Base-by-base conservation (phyloP, 2,888 invertebrate species). In the Hipparchia semele region DNA sequence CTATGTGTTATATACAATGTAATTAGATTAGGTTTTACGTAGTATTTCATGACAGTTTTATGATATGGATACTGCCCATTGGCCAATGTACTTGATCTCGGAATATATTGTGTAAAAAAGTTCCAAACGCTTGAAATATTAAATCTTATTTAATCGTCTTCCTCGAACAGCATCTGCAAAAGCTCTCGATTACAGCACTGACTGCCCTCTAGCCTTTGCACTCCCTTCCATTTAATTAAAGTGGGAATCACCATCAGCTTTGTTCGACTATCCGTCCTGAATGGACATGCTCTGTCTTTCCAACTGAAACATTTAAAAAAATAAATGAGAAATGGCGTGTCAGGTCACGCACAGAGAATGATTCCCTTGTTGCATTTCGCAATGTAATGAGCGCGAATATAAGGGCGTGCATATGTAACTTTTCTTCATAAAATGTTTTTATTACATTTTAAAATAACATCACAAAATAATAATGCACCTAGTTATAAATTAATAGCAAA, bases 201-300 rank as follows among this genome's bases (percentile, higher is more conserved):
- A 68, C 95, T 96, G 51, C 98, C 98, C 85, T 97, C 96, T 51
- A 98, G 90, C 75, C 96, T 95, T 84, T 97, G 96, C 0, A 96
- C 96, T 6, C 96, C 95, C 72, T 96, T 96, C 97, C 97, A 98
- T 81, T 95, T 95, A 59, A 97, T 87, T 13, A 99, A 86, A 0
- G 98, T 98, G 1, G 99, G 98, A 61, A 99, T 95, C 68, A 97
- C 96, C 85, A 96, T 96, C 70, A 99, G 89, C 79, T 94, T 95
- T 0, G 96, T 95, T 62, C 95, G 94, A 56, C 94, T 84, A 84
- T 98, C 96, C 71, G 96, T 97, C 73, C 98, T 95, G 88, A 98
- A 99, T 1, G 96, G 96, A 84, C 97, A 97, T 12, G 96, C 95
- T 70, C 94, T 94, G 87, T 98, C 96, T 88, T 97, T 98, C 98